phyloP scores from a whole-genome alignment of 2,113 vertebrate species.

The Corythaixoides concolor region DNA sequence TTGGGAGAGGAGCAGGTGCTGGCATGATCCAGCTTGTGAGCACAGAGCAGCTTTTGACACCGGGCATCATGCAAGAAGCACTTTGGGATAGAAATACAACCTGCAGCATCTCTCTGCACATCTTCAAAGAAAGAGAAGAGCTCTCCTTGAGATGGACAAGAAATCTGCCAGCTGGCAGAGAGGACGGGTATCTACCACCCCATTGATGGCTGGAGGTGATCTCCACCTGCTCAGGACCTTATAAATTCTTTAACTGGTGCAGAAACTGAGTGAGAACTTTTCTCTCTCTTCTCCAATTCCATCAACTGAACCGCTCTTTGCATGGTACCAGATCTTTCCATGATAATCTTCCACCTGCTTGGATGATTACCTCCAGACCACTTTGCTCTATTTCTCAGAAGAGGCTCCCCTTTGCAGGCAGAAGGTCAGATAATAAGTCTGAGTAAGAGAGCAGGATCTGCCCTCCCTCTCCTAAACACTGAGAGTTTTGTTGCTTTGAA shows the following conservation, averaged over 20 bases:
- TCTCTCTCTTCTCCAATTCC: neutral
- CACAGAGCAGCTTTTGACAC: neutral
- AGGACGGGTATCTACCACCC: neutral
- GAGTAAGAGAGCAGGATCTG: neutral
- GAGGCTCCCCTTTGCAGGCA: neutral
- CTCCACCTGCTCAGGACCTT: neutral
- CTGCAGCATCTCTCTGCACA: neutral
- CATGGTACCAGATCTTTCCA: neutral
- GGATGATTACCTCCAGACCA: neutral
- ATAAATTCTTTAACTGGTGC: neutral
- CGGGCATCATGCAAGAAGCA: accelerated
- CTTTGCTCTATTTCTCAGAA: neutral
- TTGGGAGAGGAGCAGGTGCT: neutral
- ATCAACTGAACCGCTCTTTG: neutral
- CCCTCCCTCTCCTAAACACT: neutral
- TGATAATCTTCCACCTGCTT: neutral
- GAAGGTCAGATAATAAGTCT: neutral
- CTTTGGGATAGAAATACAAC: neutral
- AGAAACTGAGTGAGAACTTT: neutral
- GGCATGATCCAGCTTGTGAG: neutral
- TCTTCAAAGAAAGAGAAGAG: neutral
- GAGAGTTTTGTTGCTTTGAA: neutral
- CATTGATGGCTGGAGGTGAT: neutral
- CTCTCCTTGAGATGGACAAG: neutral
- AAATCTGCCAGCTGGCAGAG: neutral